Base-by-base conservation (phyloP, 2,797 vertebrate species). In the Lates japonicus region DNA sequence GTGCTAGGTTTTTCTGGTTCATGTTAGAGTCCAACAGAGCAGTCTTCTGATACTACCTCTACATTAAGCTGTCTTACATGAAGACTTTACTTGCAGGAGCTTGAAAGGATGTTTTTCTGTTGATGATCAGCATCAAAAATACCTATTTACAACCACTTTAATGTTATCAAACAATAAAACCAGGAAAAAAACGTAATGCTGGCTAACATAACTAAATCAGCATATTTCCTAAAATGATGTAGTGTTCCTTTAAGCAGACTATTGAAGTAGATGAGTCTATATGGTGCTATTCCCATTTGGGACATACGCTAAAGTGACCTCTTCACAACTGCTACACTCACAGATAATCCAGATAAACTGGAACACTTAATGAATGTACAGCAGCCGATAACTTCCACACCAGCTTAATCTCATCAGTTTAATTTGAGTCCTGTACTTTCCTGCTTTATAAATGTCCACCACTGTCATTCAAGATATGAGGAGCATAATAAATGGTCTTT, bases 331-430 rank as follows among this genome's bases (percentile, higher is more conserved):
- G 78, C 64, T 25, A 5, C 58, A 48, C 60, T 59, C 55, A 19
- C 29, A 42, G 52, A 54, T 81, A 78, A 78, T 82, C 76, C 70
- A 64, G 83, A 86, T 68, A 46, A 81, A 64, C 63, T 78, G 17
- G 12, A 69, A 55, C 58, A 82, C 37, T 83, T 46, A 71, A 74
- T 58, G 41, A 76, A 64, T 67, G 55, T 41, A 65, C 39, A 31
- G 52, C 48, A 64, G 35, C 70, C 29, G 44, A 58, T 41, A 41
- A 74, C 66, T 54, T 75, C 51, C 29, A 62, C 62, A 25, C 7
- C 63, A 67, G 78, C 72, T 77, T 48, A 13, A 44, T 55, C 58
- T 44, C 6, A 58, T 73, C 59, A 54, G 37, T 60, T 55, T 22
- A 57, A 44, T 57, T 66, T 37, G 13, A 54, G 42, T 49, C 22